Conservation (phyloP, 2,888 invertebrate genomes). For the Rhaphigaster nebulosa region DNA sequence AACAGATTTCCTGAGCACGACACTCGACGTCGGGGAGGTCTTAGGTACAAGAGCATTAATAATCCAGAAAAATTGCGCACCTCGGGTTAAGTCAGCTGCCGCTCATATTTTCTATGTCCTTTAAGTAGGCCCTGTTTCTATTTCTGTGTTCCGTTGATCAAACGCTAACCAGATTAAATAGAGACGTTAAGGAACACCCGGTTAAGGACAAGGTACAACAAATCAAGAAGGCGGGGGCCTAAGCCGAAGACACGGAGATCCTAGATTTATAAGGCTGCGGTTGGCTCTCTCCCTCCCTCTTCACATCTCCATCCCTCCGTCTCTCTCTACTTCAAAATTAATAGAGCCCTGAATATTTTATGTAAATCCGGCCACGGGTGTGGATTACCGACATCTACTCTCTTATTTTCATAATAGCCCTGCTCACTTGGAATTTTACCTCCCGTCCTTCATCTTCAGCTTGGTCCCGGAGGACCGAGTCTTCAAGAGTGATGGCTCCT, state of each 20-base stretch:
- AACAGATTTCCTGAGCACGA: too few relatives aligned
- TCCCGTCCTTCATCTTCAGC: slow-evolving; percentile 25
- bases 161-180: slow-evolving; percentile 41
- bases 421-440: slow-evolving; percentile 42
- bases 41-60: neutral
- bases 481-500: slow-evolving; percentile 11
- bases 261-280: slow-evolving; percentile 17
- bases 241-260: slow-evolving; percentile 33
- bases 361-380: slow-evolving; percentile 32
- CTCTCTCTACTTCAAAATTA: slow-evolving; percentile 50
- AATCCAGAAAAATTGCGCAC: neutral
- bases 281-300: slow-evolving; percentile 47
- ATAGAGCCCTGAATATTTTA: slow-evolving; percentile 50
- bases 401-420: slow-evolving; percentile 46
- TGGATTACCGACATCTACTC: slow-evolving; percentile 48
- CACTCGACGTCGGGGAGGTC: neutral
- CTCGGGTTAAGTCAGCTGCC: neutral
- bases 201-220: slow-evolving; percentile 13
- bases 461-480: neutral
- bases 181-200: slow-evolving; percentile 27
- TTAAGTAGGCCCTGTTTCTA: neutral
- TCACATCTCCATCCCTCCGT: neutral
- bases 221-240: slow-evolving; percentile 24
- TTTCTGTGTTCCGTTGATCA: slow-evolving; percentile 16
- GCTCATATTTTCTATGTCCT: neutral